These are phyloP conservation scores for Papilio glaucus DNA, from an alignment of 1,140 invertebrate species.

Conservation along the genomic window DNA sequence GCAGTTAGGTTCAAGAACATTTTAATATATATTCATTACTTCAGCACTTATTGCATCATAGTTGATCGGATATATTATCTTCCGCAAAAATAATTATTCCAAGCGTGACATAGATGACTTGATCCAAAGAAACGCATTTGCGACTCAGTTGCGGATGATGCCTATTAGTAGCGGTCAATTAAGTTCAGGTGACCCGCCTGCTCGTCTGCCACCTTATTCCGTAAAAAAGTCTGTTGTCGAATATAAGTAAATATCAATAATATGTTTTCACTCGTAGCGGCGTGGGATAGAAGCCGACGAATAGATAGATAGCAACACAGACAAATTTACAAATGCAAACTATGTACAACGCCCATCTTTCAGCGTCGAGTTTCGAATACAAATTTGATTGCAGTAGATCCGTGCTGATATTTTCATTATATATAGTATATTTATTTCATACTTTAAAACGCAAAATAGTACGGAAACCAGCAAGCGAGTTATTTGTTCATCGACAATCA, in stretches of 20 bases:
- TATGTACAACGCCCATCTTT: slow-evolving; percentile 19
- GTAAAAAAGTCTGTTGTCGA: neutral
- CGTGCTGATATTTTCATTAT: neutral
- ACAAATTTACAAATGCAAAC: slow-evolving; percentile 24
- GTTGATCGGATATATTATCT: neutral
- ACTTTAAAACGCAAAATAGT: neutral
- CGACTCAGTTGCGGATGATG: too few species aligned
- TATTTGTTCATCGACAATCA: too few species aligned
- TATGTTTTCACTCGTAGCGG: neutral
- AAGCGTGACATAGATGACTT: neutral
- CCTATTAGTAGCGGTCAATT: too few species aligned
- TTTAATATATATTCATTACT: neutral
- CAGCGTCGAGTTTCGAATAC: slow-evolving; percentile 17
- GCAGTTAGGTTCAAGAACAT: neutral
- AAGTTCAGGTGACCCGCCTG: too few species aligned
- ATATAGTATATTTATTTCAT: neutral
- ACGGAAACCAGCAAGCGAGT: too few species aligned
- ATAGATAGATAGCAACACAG: neutral
- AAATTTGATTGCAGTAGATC: slow-evolving; percentile 15
- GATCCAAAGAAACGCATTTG: neutral
- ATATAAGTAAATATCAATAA: neutral
- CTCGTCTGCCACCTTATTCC: too few species aligned
- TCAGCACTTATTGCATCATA: slow-evolving; percentile 15
- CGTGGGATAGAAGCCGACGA: neutral
- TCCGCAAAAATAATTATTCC: neutral